phyloP scores from a whole-genome alignment of 2,888 invertebrate species.

The Andricus quercusramuli region DNA sequence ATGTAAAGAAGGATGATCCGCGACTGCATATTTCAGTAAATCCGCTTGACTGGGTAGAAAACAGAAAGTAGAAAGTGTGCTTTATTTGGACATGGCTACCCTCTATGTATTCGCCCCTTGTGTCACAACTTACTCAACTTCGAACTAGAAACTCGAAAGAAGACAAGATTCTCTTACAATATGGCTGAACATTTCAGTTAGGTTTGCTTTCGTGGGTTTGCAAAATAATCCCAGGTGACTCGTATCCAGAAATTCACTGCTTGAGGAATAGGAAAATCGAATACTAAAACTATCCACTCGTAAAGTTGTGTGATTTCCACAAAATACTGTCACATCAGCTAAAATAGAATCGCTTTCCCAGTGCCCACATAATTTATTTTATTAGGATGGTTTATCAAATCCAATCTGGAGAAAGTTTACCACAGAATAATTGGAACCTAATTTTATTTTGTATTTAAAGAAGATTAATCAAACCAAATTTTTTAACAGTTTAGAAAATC shows the following conservation, averaged over 20 bases:
- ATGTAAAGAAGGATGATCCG: conserved; percentile 45
- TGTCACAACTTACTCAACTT: conserved; percentile 15
- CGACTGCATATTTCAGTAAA: conserved; percentile 64
- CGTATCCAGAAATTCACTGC: conserved; percentile 55
- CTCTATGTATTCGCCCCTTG: background rate
- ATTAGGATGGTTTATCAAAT: background rate
- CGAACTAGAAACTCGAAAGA: conserved; percentile 1
- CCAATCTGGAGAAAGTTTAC: background rate
- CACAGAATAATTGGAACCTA: too few relatives aligned
- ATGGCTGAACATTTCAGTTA: background rate
- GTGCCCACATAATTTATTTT: background rate
- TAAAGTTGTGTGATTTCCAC: conserved; percentile 58
- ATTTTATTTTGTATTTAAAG: too few relatives aligned
- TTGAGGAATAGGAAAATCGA: conserved; percentile 58
- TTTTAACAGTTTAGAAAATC: too few relatives aligned
- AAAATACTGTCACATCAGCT: background rate
- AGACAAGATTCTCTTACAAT: background rate
- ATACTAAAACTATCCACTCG: conserved; percentile 50
- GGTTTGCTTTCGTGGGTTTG: conserved; percentile 32
- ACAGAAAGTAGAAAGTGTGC: conserved; percentile 21
- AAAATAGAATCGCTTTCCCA: background rate
- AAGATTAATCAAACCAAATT: too few relatives aligned
- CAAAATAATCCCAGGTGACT: conserved; percentile 63
- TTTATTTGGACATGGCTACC: conserved; percentile 41
- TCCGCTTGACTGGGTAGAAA: conserved; percentile 54